phyloP scores from a whole-genome alignment of 2,888 invertebrate species.

The Philopedon plagiatum region DNA sequence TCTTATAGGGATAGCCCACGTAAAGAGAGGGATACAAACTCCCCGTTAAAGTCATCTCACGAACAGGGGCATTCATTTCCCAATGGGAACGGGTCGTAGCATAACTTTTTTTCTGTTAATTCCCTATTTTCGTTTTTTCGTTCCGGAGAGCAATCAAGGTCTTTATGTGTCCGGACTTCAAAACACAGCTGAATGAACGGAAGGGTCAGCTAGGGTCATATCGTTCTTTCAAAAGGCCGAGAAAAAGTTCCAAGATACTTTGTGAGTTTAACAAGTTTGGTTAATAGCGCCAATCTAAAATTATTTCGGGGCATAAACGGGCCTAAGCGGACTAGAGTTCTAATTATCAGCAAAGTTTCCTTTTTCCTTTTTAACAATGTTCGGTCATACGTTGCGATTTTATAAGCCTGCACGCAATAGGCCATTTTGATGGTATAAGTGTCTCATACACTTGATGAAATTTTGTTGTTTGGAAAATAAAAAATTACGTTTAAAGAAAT shows the following conservation, averaged over 20 bases:
- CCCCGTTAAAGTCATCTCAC: slow-evolving; percentile 13
- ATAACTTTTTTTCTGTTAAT: slow-evolving; percentile 31
- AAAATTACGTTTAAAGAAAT: too few relatives aligned
- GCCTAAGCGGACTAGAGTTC: too few relatives aligned
- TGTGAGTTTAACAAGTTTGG: not conserved
- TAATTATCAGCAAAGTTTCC: too few relatives aligned
- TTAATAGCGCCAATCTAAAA: not conserved
- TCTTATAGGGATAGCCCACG: not conserved
- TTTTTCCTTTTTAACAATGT: too few relatives aligned
- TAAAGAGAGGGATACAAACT: not conserved
- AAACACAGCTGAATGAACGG: not conserved
- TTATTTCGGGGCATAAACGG: too few relatives aligned
- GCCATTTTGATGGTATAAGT: too few relatives aligned
- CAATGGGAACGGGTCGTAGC: not conserved
- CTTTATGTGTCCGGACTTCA: slow-evolving; percentile 21
- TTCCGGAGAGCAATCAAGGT: slow-evolving; percentile 7
- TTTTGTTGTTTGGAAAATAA: too few relatives aligned
- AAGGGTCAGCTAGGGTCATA: slow-evolving; percentile 3
- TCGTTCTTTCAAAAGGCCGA: not conserved
- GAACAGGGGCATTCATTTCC: slow-evolving; percentile 16
- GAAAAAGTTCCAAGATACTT: not conserved
- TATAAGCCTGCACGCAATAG: too few relatives aligned
- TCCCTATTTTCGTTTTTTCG: slow-evolving; percentile 20
- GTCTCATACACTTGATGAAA: too few relatives aligned
- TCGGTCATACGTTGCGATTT: too few relatives aligned